These are phyloP conservation scores for Adelosebastes latens DNA, from an alignment of 2,797 vertebrate genomes.

Conservation along the genomic window DNA sequence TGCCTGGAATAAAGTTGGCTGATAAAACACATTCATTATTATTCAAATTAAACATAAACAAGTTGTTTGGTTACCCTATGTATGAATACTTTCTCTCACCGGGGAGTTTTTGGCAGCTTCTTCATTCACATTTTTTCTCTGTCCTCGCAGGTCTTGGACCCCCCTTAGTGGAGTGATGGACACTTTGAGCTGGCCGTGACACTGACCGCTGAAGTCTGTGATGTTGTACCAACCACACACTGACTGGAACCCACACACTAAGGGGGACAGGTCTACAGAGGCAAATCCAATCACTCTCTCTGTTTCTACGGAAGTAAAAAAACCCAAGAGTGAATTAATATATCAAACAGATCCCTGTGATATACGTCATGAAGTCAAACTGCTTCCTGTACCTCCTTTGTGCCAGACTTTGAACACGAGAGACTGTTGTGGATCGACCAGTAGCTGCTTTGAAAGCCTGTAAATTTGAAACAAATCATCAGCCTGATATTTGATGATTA, in stretches of 20 bases:
- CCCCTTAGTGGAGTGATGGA: constrained; percentile 89
- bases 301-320: constrained; percentile 79
- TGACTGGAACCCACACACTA: constrained; percentile 92
- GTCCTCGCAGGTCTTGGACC: constrained; percentile 81
- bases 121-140: constrained; percentile 79
- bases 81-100: constrained; percentile 60
- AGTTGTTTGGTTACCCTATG: background rate
- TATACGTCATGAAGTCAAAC: background rate
- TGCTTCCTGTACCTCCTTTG: constrained; percentile 88
- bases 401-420: constrained; percentile 99
- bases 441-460: constrained; percentile 90
- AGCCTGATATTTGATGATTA: background rate
- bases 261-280: constrained; percentile 92
- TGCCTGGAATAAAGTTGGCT: constrained; percentile 63
- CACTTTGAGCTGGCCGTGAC: constrained; percentile 95
- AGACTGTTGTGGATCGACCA: constrained; percentile 91
- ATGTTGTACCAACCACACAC: constrained; percentile 99
- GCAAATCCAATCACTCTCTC: constrained; percentile 96
- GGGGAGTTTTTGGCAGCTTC: constrained; percentile 55
- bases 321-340: background rate
- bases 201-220: constrained; percentile 92
- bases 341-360: background rate
- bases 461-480: constrained; percentile 11
- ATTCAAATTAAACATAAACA: background rate
- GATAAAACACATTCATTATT: constrained; percentile 19